Conservation (phyloP, 2,888 invertebrate genomes). For the Euphydryas editha region DNA sequence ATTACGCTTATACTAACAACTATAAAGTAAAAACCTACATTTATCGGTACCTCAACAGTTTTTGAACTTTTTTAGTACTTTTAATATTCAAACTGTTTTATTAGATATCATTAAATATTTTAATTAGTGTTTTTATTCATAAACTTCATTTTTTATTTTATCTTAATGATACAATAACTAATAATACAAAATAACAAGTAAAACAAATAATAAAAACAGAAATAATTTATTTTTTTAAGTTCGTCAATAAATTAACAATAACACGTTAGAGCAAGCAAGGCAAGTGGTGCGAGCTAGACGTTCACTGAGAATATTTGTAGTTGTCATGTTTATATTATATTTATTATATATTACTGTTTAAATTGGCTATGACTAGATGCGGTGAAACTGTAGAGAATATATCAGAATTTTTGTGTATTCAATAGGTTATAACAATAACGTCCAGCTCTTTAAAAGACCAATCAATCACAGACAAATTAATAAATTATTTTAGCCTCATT, state of each 20-base stretch:
- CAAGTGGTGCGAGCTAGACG: conserved; percentile 24
- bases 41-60: no score
- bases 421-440: conserved; percentile 15
- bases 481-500: conserved; percentile 53
- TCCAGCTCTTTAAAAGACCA: conserved; percentile 49
- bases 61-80: no score
- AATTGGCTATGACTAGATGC: conserved; percentile 34
- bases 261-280: conserved; percentile 42
- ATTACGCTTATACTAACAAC: no score
- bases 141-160: no score
- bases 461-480: conserved; percentile 53
- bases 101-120: no score
- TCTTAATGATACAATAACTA: not conserved
- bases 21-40: no score
- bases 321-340: not conserved
- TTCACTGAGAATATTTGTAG: not conserved
- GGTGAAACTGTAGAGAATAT: not conserved
- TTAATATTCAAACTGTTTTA: no score
- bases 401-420: not conserved
- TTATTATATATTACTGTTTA: conserved; percentile 1
- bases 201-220: conserved; percentile 42
- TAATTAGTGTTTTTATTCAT: no score
- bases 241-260: conserved; percentile 49
- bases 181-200: conserved; percentile 4
- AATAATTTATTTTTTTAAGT: conserved; percentile 56